Conservation (phyloP, 2,113 vertebrate species). For the Ammodramus savannarum region DNA sequence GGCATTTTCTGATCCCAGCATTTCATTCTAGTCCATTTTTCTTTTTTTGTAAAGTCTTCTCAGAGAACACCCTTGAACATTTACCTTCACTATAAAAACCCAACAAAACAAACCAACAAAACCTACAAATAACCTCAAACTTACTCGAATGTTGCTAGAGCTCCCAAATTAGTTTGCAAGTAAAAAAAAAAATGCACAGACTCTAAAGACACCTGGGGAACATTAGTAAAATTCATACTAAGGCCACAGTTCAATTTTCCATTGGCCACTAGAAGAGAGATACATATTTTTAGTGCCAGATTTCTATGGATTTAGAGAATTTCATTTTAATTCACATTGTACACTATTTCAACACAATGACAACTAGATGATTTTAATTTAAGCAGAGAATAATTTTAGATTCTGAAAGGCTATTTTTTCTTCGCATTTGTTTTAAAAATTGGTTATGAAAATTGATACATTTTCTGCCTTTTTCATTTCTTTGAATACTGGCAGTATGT, state of each 20-base stretch:
- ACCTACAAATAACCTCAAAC: accelerated
- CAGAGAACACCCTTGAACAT: background rate
- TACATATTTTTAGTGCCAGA: background rate
- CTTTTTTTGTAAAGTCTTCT: background rate
- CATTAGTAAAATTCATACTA: background rate
- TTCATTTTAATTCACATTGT: background rate
- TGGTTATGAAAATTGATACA: background rate
- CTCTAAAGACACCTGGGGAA: background rate
- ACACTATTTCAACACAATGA: background rate
- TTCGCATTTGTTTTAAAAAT: background rate
- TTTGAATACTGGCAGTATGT: background rate
- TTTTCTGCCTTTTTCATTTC: background rate
- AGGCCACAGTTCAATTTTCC: background rate
- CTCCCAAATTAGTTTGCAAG: background rate
- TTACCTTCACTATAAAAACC: background rate
- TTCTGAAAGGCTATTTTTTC: background rate
- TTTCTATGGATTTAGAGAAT: background rate
- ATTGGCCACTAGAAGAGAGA: background rate
- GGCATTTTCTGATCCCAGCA: background rate
- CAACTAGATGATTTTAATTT: background rate
- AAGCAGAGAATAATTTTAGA: background rate
- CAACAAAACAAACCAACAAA: background rate
- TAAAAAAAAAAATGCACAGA: background rate
- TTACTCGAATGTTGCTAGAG: background rate
- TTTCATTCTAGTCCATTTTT: background rate